Evolutionary conservation across 2,888 invertebrate species (phyloP), one percentile per base, ranked within the genome.

Genomic region (Catocala nupta): DNA sequence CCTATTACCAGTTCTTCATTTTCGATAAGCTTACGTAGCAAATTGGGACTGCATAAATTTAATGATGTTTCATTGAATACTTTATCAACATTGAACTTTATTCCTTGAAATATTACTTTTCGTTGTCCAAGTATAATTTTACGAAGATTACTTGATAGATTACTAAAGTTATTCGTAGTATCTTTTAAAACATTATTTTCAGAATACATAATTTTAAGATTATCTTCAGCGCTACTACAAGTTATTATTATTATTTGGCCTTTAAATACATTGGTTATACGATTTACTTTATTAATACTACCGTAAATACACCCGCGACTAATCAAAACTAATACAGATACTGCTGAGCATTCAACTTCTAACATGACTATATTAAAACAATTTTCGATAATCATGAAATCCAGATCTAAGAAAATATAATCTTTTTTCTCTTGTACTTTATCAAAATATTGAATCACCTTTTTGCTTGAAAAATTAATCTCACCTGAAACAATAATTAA

Each of bases 391-490:
- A 12, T 33, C 9, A 65, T 50, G 11, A 63, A 64, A 59, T 71
- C 63, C 25, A 75, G 53, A 69, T 75, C 67, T 10, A 75, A 33
- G 33, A 65, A 69, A 4, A 59, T 51, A 11, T 60, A 67, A 55
- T 68, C 58, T 0, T 33, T 47, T 12, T 44, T 12, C 36, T 57
- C 44, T 0, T 45, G 33, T 5, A 47, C 48, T 36, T 52, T 42
- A 45, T 59, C 43, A 10, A 68, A 71, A 56, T 61, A 71, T 45
- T 71, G 73, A 6, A 63, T 57, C 58, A 75, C 11, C 43, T 75
- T 75, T 8, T 64, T 57, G 49, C 62, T 60, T 9, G 75, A 53
- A 5, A 75, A 64, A 12, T 44, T 50, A 52, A 59, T 59, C 13
- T 75, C 65, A 48, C 60, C 36, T 12, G 75, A 64, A 25, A 61